A percentile compares a stretch with the other conserved stretches of the same genome.
These are phyloP conservation scores for Eremophila alpestris DNA, from an alignment of 2,797 vertebrate genomes.

Conservation along the genomic window DNA sequence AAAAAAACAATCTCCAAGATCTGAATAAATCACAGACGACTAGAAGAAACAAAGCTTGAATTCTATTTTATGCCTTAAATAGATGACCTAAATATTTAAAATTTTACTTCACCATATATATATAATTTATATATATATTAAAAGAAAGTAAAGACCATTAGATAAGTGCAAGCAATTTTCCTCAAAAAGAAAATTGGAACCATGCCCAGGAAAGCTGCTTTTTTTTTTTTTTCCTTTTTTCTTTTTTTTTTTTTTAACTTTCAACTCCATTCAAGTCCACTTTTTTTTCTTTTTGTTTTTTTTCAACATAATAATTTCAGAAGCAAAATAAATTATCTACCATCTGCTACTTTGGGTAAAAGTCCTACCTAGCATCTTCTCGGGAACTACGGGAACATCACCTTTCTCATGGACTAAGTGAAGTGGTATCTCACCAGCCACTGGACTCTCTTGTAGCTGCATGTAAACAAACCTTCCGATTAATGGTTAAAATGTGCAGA, in stretches of 20 bases:
- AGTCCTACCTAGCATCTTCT: constrained; percentile 56
- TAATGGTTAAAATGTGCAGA: constrained; percentile 30
- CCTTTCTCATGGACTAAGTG: not conserved
- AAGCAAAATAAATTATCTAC: constrained; percentile 57
- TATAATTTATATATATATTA: constrained; percentile 70
- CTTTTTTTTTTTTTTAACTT: not conserved
- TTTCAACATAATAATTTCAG: constrained; percentile 16
- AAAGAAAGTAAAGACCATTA: constrained; percentile 69
- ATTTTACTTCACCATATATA: constrained; percentile 73
- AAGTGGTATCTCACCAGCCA: constrained; percentile 7
- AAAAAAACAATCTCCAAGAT: constrained; percentile 61
- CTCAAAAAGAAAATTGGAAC: constrained; percentile 62
- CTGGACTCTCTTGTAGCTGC: constrained; percentile 18
- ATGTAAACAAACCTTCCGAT: constrained; percentile 59
- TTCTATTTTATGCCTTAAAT: constrained; percentile 76
- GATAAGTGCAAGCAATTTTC: constrained; percentile 72
- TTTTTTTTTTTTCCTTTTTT: not conserved
- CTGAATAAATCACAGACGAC: constrained; percentile 64
- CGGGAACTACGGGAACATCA: not conserved
- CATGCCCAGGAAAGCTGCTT: constrained; percentile 70
- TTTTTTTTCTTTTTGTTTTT: not conserved
- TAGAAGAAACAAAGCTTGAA: constrained; percentile 66
- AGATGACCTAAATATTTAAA: constrained; percentile 72
- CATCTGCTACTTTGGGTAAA: not conserved
- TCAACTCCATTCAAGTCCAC: constrained; percentile 29